Percentiles rank a stretch among this genome's conserved stretches.
phyloP scores from a whole-genome alignment of 2,797 vertebrate species.

The Adelosebastes latens region DNA sequence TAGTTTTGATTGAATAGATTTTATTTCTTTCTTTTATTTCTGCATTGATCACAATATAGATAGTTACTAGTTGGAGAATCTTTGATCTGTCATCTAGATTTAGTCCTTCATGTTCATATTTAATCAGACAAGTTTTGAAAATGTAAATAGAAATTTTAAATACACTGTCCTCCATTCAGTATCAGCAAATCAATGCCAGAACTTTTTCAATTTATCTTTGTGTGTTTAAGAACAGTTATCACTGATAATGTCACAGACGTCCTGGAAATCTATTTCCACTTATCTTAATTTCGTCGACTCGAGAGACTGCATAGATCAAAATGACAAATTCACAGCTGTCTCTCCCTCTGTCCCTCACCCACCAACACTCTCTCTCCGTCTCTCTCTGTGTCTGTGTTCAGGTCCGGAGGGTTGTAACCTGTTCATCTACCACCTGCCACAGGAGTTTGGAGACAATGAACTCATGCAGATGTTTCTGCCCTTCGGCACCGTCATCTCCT shows the following conservation, averaged over 20 bases:
- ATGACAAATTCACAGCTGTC: slow-evolving; percentile 21
- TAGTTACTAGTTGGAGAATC: background rate
- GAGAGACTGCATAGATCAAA: slow-evolving; percentile 28
- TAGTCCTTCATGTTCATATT: slow-evolving; percentile 18
- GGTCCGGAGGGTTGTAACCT: slow-evolving; percentile 99
- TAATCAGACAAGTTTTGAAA: slow-evolving; percentile 19
- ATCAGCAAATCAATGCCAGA: slow-evolving; percentile 29
- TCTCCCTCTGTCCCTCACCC: background rate
- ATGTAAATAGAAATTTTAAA: slow-evolving; percentile 26
- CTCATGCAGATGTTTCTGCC: slow-evolving; percentile 99
- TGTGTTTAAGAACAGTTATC: slow-evolving; percentile 28
- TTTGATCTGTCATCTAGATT: slow-evolving; percentile 2
- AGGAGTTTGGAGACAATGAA: slow-evolving; percentile 99
- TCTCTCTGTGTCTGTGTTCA: slow-evolving; percentile 66
- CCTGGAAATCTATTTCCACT: slow-evolving; percentile 38
- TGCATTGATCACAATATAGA: background rate
- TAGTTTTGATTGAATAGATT: background rate
- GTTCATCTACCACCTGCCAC: slow-evolving; percentile 99
- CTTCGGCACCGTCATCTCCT: slow-evolving; percentile 97
- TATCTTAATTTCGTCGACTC: slow-evolving; percentile 40
- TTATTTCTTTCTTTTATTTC: background rate
- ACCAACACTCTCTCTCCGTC: background rate
- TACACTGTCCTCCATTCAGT: slow-evolving; percentile 1
- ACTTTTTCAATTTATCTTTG: slow-evolving; percentile 28
- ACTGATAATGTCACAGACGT: slow-evolving; percentile 28